Percentiles rank a stretch among this genome's conserved stretches.
Evolutionary conservation across 2,113 vertebrate genomes (phyloP).

Genomic region (Periophthalmus modestus): DNA sequence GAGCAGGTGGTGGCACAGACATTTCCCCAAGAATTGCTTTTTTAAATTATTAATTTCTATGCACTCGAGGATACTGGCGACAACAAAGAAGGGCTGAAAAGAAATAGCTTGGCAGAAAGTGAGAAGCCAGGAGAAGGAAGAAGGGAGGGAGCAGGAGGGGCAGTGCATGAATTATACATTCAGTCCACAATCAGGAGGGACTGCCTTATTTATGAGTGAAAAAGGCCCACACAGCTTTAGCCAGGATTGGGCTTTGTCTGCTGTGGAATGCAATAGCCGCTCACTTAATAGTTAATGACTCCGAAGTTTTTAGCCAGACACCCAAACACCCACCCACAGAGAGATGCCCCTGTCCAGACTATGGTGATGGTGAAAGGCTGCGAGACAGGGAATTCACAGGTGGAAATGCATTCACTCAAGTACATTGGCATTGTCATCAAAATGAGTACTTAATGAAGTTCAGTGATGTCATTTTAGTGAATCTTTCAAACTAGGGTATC

Average conservation of each 20-base stretch:
- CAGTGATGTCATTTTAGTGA: too few species aligned
- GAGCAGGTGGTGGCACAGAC: conserved; percentile 67
- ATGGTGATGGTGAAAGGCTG: neutral
- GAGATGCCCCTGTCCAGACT: conserved; percentile 27
- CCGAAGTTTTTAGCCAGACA: conserved; percentile 54
- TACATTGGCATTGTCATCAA: neutral
- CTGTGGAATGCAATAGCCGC: conserved; percentile 61
- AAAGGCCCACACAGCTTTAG: conserved; percentile 60
- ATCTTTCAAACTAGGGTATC: too few species aligned
- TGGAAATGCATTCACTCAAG: neutral
- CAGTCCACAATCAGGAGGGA: conserved; percentile 71
- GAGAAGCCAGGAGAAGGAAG: conserved; percentile 60
- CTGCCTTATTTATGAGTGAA: conserved; percentile 78
- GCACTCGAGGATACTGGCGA: conserved; percentile 68
- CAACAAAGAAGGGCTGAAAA: conserved; percentile 66
- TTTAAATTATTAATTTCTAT: conserved; percentile 79
- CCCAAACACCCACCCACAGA: neutral
- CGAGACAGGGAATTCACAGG: neutral
- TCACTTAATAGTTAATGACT: conserved; percentile 73
- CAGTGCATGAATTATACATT: conserved; percentile 78
- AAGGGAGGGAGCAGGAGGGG: conserved; percentile 60
- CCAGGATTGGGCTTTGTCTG: conserved; percentile 66
- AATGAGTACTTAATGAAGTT: neutral
- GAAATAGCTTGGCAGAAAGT: conserved; percentile 68
- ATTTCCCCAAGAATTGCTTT: conserved; percentile 61